Evolutionary conservation across 1,140 invertebrate species (phyloP).

Genomic region (Conopomorpha cramerella): DNA sequence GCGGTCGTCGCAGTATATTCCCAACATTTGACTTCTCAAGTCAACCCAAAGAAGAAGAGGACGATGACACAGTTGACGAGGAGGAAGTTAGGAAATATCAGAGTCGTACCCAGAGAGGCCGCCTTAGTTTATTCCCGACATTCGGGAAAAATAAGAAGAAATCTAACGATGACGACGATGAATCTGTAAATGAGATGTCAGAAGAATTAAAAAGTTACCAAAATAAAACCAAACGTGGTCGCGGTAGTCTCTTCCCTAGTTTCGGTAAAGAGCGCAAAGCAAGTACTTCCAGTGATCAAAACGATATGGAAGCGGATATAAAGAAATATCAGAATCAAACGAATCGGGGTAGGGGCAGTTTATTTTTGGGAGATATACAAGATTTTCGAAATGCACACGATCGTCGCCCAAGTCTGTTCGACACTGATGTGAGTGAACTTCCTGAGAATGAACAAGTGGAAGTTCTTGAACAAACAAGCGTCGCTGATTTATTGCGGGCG

Average conservation of each 20-base stretch:
- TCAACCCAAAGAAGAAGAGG: constrained; percentile 26
- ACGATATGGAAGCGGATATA: constrained; percentile 36
- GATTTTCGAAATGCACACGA: constrained; percentile 19
- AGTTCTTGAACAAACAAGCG: constrained; percentile 74
- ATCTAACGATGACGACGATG: constrained; percentile 33
- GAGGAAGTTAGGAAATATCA: constrained; percentile 44
- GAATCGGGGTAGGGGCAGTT: constrained; percentile 44
- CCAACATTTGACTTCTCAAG: constrained; percentile 44
- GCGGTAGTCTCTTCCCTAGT: constrained; percentile 36
- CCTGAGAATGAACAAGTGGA: constrained; percentile 60
- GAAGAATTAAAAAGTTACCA: constrained; percentile 24
- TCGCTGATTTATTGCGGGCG: constrained; percentile 74
- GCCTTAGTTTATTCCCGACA: constrained; percentile 41
- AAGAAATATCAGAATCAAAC: constrained; percentile 39
- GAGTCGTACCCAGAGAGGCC: constrained; percentile 38
- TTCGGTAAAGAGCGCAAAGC: constrained; percentile 39
- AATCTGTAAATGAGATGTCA: constrained; percentile 34
- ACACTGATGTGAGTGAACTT: constrained; percentile 43
- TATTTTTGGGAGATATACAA: constrained; percentile 30
- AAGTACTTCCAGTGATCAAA: constrained; percentile 21
- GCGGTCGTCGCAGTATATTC: constrained; percentile 39
- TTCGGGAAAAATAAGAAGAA: constrained; percentile 45
- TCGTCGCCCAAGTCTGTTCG: constrained; percentile 39
- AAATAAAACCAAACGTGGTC: constrained; percentile 14
- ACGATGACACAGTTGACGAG: constrained; percentile 38